Evolutionary conservation across 2,797 vertebrate species (phyloP).

Genomic region (Chanos chanos): DNA sequence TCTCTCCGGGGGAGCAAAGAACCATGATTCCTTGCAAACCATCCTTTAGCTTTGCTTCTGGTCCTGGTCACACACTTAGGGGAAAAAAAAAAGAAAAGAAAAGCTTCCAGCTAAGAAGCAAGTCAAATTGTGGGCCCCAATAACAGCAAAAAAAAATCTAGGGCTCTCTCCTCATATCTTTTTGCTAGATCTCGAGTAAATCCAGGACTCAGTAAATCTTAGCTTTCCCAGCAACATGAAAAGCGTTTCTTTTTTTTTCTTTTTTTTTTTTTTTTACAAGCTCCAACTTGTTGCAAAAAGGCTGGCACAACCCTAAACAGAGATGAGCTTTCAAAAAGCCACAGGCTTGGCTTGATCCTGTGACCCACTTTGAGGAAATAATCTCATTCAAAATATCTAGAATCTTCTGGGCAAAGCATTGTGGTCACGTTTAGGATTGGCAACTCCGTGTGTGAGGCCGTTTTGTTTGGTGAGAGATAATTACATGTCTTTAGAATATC

Average conservation of each 20-base stretch:
- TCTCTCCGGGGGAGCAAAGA: background rate
- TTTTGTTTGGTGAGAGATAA: slow-evolving; percentile 7
- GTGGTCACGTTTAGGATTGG: slow-evolving; percentile 5
- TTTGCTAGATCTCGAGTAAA: slow-evolving; percentile 63
- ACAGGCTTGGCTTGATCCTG: slow-evolving; percentile 25
- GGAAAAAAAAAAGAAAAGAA: background rate
- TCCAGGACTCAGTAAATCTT: slow-evolving; percentile 59
- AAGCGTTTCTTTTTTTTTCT: slow-evolving; percentile 36
- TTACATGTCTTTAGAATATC: slow-evolving; percentile 16
- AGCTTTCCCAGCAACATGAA: slow-evolving; percentile 70
- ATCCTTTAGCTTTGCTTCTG: slow-evolving; percentile 2
- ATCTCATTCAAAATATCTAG: slow-evolving; percentile 7
- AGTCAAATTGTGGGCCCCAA: slow-evolving; percentile 37
- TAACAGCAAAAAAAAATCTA: slow-evolving; percentile 26
- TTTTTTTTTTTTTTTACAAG: slow-evolving; percentile 39
- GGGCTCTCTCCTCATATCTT: slow-evolving; percentile 59
- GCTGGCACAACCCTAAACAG: slow-evolving; percentile 44
- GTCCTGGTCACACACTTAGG: background rate
- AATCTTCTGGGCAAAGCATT: background rate
- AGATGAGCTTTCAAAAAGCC: slow-evolving; percentile 19
- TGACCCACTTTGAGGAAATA: slow-evolving; percentile 1
- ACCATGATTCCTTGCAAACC: slow-evolving; percentile 1
- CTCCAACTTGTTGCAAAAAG: slow-evolving; percentile 47
- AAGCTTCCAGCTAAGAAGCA: too few species aligned
- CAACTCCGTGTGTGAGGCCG: slow-evolving; percentile 6